Percentiles rank a stretch among this genome's conserved stretches.
These are phyloP conservation scores for Hippocampus kuda DNA, from an alignment of 2,797 vertebrate species.

Conservation along the genomic window DNA sequence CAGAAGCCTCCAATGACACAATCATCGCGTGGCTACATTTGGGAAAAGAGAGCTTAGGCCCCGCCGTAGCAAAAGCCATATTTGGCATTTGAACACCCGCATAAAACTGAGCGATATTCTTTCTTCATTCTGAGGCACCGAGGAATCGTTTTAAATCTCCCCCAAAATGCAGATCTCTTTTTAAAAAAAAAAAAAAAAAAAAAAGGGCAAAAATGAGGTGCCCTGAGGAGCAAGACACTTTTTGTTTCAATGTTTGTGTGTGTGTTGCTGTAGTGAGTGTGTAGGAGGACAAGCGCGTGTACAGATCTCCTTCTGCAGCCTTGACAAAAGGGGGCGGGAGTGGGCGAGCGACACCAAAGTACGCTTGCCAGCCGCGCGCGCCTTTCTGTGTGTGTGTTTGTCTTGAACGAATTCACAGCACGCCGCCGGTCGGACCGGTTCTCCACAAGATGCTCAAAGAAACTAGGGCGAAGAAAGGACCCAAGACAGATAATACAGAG, in stretches of 20 bases:
- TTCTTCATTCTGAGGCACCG: no score
- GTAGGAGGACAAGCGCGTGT: slow-evolving; percentile 53
- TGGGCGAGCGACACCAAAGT: slow-evolving; percentile 35
- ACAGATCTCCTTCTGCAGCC: slow-evolving; percentile 31
- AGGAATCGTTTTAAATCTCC: no score
- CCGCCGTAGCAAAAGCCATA: not conserved
- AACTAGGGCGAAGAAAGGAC: slow-evolving; percentile 42
- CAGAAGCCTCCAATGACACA: no score
- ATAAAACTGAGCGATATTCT: not conserved
- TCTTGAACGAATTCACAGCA: slow-evolving; percentile 14
- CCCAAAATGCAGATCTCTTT: not conserved
- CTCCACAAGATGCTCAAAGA: slow-evolving; percentile 33
- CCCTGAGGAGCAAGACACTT: not conserved
- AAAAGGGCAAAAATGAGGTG: not conserved
- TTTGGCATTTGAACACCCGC: not conserved
- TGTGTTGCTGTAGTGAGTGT: slow-evolving; percentile 37
- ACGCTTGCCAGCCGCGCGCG: not conserved
- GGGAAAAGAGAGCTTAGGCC: no score
- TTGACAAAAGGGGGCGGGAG: slow-evolving; percentile 23
- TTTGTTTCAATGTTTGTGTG: not conserved
- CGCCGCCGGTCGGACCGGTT: slow-evolving; percentile 23
- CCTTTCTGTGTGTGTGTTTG: not conserved
- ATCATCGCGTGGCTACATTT: no score
- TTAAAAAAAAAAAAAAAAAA: not conserved
- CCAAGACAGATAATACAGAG: slow-evolving; percentile 18